Evolutionary conservation across 2,797 vertebrate species (phyloP).

Genomic region (Xiphorhynchus erythropygius): DNA sequence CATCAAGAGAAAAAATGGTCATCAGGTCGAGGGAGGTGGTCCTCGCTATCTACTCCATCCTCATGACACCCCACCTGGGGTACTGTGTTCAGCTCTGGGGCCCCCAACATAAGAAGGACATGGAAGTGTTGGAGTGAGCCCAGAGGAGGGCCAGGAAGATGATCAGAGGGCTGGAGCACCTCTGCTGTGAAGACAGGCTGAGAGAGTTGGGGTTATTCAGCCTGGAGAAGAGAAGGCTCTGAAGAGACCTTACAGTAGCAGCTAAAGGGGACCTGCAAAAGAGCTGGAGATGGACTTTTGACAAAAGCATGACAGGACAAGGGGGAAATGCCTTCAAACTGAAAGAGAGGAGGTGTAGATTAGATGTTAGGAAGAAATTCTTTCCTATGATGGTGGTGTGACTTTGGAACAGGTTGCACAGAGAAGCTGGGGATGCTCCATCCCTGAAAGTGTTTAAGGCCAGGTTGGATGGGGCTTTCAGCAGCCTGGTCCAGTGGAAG

Average conservation of each 20-base stretch:
- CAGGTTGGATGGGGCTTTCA: not conserved
- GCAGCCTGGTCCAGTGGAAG: not conserved
- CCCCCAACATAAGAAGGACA: not conserved
- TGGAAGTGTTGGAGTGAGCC: not conserved
- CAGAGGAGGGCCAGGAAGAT: not conserved
- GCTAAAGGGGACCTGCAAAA: not conserved
- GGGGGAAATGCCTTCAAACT: not conserved
- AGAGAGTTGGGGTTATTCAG: rapidly evolving
- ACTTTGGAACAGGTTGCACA: not conserved
- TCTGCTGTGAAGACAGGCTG: not conserved
- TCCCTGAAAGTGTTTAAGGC: not conserved
- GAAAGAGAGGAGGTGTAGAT: not conserved
- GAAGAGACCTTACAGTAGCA: not conserved
- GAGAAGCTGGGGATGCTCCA: rapidly evolving
- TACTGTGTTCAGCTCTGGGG: not conserved
- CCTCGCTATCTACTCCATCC: rapidly evolving
- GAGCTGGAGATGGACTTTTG: not conserved
- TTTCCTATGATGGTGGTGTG: not conserved
- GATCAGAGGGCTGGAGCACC: not conserved
- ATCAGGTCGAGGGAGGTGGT: not conserved
- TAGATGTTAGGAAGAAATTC: not conserved
- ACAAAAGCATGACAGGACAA: not conserved
- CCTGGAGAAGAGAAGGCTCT: not conserved
- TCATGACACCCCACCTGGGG: not conserved
- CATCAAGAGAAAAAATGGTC: rapidly evolving